Conservation (phyloP, 92 coral and sea anemone genomes). For the Montipora capitata region DNA sequence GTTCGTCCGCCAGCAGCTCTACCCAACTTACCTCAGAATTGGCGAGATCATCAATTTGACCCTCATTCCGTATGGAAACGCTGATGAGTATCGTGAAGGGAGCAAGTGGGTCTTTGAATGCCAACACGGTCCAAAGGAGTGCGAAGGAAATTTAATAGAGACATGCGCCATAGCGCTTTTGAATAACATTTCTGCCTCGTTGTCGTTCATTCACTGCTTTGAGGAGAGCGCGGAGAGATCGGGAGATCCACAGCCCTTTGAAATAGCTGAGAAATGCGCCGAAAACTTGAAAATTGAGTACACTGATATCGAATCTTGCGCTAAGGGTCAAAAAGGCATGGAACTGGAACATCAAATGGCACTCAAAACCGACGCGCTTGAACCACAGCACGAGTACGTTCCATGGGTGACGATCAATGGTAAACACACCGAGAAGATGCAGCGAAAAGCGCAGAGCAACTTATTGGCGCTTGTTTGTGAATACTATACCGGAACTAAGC, state of each 20-base stretch:
- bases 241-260: constrained; percentile 6
- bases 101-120: constrained; percentile 80
- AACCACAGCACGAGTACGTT: constrained; percentile 78
- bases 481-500: constrained; percentile 79
- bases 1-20: constrained; percentile 74
- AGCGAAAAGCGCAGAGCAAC: constrained; percentile 58
- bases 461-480: constrained; percentile 74
- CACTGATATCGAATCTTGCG: constrained; percentile 73
- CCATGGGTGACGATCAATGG: constrained; percentile 92
- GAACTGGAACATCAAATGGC: constrained; percentile 87
- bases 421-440: constrained; percentile 80
- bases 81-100: constrained; percentile 61
- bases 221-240: constrained; percentile 51
- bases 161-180: constrained; percentile 76
- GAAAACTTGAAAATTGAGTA: constrained; percentile 69
- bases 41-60: constrained; percentile 75
- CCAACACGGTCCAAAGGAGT: constrained; percentile 85
- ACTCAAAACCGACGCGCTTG: constrained; percentile 70
- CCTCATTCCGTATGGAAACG: constrained; percentile 87
- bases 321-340: constrained; percentile 70
- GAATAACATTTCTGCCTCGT: constrained; percentile 58
- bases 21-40: constrained; percentile 75
- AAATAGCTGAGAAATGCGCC: constrained; percentile 80
- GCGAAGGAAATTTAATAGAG: constrained; percentile 83
- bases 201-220: constrained; percentile 82